Evolutionary conservation across 1,140 invertebrate genomes (phyloP).

Genomic region (Cephus cinctus): DNA sequence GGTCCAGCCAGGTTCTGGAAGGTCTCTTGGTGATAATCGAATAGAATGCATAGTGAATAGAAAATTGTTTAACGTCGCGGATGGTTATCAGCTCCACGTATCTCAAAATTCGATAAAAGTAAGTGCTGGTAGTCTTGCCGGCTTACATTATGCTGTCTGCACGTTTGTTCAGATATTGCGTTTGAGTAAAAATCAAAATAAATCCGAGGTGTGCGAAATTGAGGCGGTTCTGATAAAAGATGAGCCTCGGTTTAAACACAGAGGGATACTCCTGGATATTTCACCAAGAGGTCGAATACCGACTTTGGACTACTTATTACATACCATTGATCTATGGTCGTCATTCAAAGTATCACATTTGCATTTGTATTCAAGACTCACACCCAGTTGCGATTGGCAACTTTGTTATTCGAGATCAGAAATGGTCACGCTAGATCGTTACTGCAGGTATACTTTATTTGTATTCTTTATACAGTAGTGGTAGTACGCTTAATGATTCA

Average conservation of each 20-base stretch:
- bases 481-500: too few relatives aligned
- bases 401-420: constrained; percentile 60
- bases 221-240: constrained; percentile 63
- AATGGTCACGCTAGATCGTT: constrained; percentile 64
- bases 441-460: constrained; percentile 59
- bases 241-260: constrained; percentile 60
- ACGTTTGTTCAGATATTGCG: constrained; percentile 65
- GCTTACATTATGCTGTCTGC: constrained; percentile 63
- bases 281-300: constrained; percentile 63
- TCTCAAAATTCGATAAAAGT: constrained; percentile 59
- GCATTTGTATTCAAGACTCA: constrained; percentile 59
- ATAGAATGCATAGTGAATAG: constrained; percentile 55
- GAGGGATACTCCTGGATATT: constrained; percentile 65
- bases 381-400: constrained; percentile 55
- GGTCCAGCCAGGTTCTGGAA: constrained; percentile 52
- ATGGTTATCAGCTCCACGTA: constrained; percentile 56
- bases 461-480: background rate
- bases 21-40: constrained; percentile 41
- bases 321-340: constrained; percentile 61
- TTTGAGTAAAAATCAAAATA: constrained; percentile 48
- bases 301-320: constrained; percentile 60
- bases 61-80: constrained; percentile 48
- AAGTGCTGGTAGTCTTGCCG: constrained; percentile 57
- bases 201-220: constrained; percentile 39
- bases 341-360: constrained; percentile 65